Evolutionary conservation across 2,888 invertebrate species (phyloP), one percentile per base, ranked within the genome.

Genomic region (Melolontha melolontha): DNA sequence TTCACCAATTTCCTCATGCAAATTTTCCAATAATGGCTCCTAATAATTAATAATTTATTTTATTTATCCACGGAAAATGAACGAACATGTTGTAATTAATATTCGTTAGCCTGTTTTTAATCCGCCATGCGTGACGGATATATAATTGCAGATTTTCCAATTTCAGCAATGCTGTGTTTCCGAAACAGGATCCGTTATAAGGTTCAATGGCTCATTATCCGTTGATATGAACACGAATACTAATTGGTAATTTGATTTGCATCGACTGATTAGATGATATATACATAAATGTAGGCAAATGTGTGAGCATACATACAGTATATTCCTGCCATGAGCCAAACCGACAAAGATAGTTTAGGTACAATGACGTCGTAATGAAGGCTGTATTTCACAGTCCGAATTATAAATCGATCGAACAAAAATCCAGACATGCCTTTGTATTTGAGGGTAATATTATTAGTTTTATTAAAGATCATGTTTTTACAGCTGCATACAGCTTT

Each of bases 211-310:
- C 81, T 82, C 81, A 81, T 82, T 81, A 81, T 74, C 74, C 74
- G 76, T 76, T 77, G 78, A 78, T 78, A 78, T 76, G 77, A 78
- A 78, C 79, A 78, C 77, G 80, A 79, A 79, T 81, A 79, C 79
- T 82, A 82, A 82, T 82, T 82, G 82, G 81, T 82, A 82, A 82
- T 81, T 81, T 78, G 81, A 81, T 80, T 80, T 81, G 77, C 77
- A 74, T 75, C 75, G 75, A 78, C 78, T 79, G 76, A 78, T 79
- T 79, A 78, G 77, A 76, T 74, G 72, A 66, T 69, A 62, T 52
- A 47, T 47, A 59, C 5, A 22, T 8, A 62, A 11, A 47, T 14
- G 11, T 59, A 42, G 12, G 27, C 11, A 11, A 7, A 47, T 2
- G 34, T 47, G 8, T 7, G 29, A 5, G 40, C 10, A 6, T 34